phyloP scores from a whole-genome alignment of 2,888 invertebrate species.

The Leucozona laternaria region DNA sequence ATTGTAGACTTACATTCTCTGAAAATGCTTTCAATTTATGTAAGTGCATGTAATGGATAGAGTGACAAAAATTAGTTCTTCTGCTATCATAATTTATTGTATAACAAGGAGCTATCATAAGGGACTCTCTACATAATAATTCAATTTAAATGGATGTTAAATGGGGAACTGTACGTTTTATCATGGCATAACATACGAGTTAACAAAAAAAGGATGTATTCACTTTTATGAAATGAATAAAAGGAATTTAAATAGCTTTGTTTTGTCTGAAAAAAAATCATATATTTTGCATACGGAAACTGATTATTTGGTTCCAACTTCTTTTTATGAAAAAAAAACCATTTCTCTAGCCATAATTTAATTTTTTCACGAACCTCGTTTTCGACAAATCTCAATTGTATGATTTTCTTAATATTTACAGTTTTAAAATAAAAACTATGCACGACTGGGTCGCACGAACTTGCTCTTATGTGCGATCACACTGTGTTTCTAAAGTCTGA shows the following conservation, averaged over 20 bases:
- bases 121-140: slow-evolving; percentile 14
- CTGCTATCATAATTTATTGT: slow-evolving; percentile 4
- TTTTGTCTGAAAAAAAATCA: not conserved
- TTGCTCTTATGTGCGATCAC: too few relatives aligned
- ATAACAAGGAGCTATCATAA: slow-evolving; percentile 13
- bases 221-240: not conserved
- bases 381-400: too few relatives aligned
- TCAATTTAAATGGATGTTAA: slow-evolving; percentile 38
- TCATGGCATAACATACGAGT: not conserved
- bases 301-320: too few relatives aligned
- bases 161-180: slow-evolving; percentile 21
- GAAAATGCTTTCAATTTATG: slow-evolving; percentile 42
- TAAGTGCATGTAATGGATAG: slow-evolving; percentile 45
- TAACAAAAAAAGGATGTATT: not conserved
- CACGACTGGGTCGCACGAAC: too few relatives aligned
- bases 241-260: not conserved
- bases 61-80: slow-evolving; percentile 32
- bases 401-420: too few relatives aligned
- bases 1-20: not conserved
- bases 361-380: too few relatives aligned
- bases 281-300: too few relatives aligned
- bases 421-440: too few relatives aligned
- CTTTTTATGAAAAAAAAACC: too few relatives aligned
- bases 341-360: too few relatives aligned
- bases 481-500: too few relatives aligned